Conservation (phyloP, 2,888 invertebrate species). For the Xanthorhoe designata region DNA sequence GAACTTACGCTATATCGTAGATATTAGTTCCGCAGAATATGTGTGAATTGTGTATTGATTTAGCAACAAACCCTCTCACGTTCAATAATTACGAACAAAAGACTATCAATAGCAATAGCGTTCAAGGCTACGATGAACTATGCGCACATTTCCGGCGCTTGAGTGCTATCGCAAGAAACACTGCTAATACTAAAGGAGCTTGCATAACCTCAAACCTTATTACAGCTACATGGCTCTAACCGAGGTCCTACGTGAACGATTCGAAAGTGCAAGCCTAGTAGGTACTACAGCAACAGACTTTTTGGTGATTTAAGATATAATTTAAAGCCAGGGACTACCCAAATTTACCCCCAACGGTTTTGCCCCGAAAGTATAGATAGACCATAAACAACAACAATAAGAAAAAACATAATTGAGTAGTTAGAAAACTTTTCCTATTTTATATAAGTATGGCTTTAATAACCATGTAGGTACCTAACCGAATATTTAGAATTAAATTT, state of each 20-base stretch:
- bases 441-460: no score
- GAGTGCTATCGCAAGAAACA: conserved; percentile 64
- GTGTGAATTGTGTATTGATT: not conserved
- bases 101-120: conserved; percentile 50
- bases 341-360: no score
- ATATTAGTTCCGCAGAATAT: not conserved
- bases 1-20: not conserved
- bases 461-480: no score
- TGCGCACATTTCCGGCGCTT: conserved; percentile 76
- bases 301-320: no score
- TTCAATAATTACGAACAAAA: conserved; percentile 33
- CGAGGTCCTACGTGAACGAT: conserved; percentile 8
- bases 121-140: conserved; percentile 60
- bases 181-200: conserved; percentile 80
- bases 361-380: no score
- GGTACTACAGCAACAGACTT: no score
- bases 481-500: no score
- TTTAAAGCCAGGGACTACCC: no score
- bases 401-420: no score
- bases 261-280: not conserved
- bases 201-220: conserved; percentile 58
- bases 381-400: no score
- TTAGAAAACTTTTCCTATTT: no score
- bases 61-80: conserved; percentile 2
- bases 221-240: not conserved